These are phyloP conservation scores for Lomographa bimaculata DNA, from an alignment of 2,888 invertebrate genomes.

Conservation along the genomic window DNA sequence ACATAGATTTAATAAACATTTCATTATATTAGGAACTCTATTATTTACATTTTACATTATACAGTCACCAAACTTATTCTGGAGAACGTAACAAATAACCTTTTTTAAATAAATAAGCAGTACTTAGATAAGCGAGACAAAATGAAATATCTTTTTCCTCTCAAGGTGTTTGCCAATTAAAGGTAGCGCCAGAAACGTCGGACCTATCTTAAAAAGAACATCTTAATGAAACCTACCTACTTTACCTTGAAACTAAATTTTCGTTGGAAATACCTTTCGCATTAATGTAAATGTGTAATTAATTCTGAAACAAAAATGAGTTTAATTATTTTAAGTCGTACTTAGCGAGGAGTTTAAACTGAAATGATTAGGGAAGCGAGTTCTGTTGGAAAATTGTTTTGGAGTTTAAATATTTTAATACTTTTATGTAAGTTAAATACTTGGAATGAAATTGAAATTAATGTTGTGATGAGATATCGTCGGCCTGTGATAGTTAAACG, in stretches of 20 bases:
- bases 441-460: too few relatives aligned
- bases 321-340: constrained; percentile 29
- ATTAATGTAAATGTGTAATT: constrained; percentile 38
- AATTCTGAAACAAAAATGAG: constrained; percentile 32
- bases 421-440: too few relatives aligned
- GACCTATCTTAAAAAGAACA: constrained; percentile 31
- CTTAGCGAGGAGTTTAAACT: constrained; percentile 5
- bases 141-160: constrained; percentile 5
- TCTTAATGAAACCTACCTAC: constrained; percentile 33
- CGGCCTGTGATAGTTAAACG: too few relatives aligned
- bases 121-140: constrained; percentile 25
- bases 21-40: too few relatives aligned
- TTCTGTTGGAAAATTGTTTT: constrained; percentile 2
- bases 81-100: too few relatives aligned
- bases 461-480: too few relatives aligned
- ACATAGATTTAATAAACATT: too few relatives aligned
- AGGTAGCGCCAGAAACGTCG: constrained; percentile 13
- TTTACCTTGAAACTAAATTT: constrained; percentile 34
- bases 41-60: too few relatives aligned
- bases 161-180: constrained; percentile 21
- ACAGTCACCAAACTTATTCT: too few relatives aligned
- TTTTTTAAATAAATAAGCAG: too few relatives aligned
- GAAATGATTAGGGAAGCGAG: constrained; percentile 1
- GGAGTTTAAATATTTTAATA: not conserved
- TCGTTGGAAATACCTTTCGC: constrained; percentile 32